Conservation (phyloP, 2,113 vertebrate genomes). For the Albula glossodonta region DNA sequence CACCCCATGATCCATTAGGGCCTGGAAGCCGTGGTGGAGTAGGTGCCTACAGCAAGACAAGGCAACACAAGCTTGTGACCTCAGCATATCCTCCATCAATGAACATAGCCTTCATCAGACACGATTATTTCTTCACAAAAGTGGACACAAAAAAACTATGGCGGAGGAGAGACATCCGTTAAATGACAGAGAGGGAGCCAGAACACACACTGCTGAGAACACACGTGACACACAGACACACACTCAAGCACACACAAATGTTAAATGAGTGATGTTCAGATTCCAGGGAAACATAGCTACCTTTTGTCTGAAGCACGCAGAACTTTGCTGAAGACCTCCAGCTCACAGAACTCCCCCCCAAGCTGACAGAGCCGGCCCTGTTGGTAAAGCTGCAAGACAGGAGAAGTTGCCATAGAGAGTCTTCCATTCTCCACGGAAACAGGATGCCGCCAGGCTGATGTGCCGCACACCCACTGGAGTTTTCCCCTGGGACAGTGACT, state of each 20-base stretch:
- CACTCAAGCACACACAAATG: too few relatives aligned
- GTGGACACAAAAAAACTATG: too few relatives aligned
- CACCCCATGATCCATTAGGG: conserved; percentile 97
- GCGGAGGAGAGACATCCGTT: too few relatives aligned
- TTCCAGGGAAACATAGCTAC: conserved; percentile 56
- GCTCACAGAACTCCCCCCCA: conserved; percentile 97
- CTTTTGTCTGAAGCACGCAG: conserved; percentile 97
- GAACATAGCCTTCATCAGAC: too few relatives aligned
- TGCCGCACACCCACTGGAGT: too few relatives aligned
- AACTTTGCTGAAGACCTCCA: conserved; percentile 99
- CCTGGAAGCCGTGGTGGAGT: conserved; percentile 98
- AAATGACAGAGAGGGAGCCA: too few relatives aligned
- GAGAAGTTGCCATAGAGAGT: background rate
- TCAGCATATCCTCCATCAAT: too few relatives aligned
- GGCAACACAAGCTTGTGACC: background rate
- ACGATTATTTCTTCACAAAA: too few relatives aligned
- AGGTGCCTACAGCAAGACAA: conserved; percentile 79
- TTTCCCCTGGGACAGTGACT: too few relatives aligned
- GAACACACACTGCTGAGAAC: background rate
- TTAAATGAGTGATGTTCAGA: too few relatives aligned
- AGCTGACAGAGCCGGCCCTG: conserved; percentile 97
- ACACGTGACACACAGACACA: background rate
- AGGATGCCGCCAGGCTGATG: too few relatives aligned
- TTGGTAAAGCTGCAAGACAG: conserved; percentile 88
- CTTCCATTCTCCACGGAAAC: too few relatives aligned